Conservation (phyloP, 1,140 invertebrate genomes). For the Drosophila arizonae region DNA sequence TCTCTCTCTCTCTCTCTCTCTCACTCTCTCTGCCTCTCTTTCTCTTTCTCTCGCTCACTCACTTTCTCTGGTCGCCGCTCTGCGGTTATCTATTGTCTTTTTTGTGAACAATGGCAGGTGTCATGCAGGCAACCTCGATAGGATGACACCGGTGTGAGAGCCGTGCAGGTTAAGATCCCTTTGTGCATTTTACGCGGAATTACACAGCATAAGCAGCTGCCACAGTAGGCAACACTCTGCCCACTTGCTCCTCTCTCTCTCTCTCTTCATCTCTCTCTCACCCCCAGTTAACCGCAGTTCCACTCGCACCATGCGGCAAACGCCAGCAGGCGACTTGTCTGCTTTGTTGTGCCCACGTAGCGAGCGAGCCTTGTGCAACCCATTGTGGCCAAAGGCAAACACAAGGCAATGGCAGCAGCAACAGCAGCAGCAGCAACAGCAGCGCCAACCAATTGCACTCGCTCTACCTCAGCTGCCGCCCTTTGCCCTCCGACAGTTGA, state of each 20-base stretch:
- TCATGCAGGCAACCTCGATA: slow-evolving; percentile 52
- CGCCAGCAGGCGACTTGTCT: slow-evolving; percentile 63
- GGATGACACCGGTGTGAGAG: not conserved
- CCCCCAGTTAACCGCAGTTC: slow-evolving; percentile 10
- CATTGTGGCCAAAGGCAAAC: slow-evolving; percentile 72
- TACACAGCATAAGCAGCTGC: slow-evolving; percentile 73
- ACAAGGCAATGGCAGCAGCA: slow-evolving; percentile 38
- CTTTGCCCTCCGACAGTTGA: slow-evolving; percentile 41
- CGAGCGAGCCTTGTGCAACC: slow-evolving; percentile 19
- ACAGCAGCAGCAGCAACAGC: slow-evolving; percentile 1
- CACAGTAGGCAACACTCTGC: slow-evolving; percentile 14
- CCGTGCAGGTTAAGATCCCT: slow-evolving; percentile 42
- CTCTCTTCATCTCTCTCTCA: not conserved
- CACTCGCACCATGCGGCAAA: slow-evolving; percentile 57
- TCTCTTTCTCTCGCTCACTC: not conserved
- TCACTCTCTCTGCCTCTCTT: not conserved
- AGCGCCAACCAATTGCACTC: slow-evolving; percentile 55
- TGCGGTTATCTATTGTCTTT: slow-evolving; percentile 64
- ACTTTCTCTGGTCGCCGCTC: slow-evolving; percentile 8
- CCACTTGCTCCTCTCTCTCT: not conserved
- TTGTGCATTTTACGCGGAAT: slow-evolving; percentile 80
- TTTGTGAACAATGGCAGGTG: slow-evolving; percentile 74
- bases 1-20: slow-evolving; percentile 8
- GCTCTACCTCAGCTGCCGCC: slow-evolving; percentile 1
- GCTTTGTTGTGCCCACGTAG: slow-evolving; percentile 62